Base-by-base conservation (phyloP, 2,888 invertebrate genomes). In the Ophioninae sp. region DNA sequence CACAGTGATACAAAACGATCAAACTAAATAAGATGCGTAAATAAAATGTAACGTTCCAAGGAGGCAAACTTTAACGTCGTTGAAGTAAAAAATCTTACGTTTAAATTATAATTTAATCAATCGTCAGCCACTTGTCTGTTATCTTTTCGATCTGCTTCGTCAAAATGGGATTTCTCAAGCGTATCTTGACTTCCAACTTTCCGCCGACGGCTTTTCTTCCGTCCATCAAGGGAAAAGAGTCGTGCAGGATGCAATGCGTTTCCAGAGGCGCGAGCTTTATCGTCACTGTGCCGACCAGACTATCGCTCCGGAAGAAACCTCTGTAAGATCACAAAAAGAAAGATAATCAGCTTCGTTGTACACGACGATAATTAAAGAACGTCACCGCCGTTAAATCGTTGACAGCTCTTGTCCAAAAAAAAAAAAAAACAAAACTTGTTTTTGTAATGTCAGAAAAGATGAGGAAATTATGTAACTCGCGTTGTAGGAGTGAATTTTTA, bases 201-300 rank as follows among this genome's bases (percentile, higher is more conserved):
- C 98, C 99, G 20, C 98, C 98, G 8, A 96, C 95, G 17, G 96
- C 94, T 88, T 97, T 97, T 37, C 98, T 95, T 0, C 98, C 98
- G 86, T 99, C 98, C 95, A 97, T 96, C 76, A 99, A 90, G 93
- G 98, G 97, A 92, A 96, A 98, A 0, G 97, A 96, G 84, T 99
- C 98, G 92, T 99, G 99, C 79, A 99, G 93, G 56, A 96, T 96
- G 91, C 98, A 97, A 83, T 96, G 95, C 0, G 96, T 96, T 94
- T 99, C 99, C 83, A 99, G 93, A n/a, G 96, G 96, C 88, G 96
- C 96, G 86, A 99, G 93, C 91, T 99, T 99, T 17, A 99, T 95
- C 85, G 94, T 95, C 17, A 95, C 96, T 3, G 96, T 95, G 39
- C 99, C 99, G 79, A 99, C 94, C 72, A 98, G 93, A 75, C 96